Conservation (phyloP, 2,113 vertebrate genomes). For the Sylvietta virens region DNA sequence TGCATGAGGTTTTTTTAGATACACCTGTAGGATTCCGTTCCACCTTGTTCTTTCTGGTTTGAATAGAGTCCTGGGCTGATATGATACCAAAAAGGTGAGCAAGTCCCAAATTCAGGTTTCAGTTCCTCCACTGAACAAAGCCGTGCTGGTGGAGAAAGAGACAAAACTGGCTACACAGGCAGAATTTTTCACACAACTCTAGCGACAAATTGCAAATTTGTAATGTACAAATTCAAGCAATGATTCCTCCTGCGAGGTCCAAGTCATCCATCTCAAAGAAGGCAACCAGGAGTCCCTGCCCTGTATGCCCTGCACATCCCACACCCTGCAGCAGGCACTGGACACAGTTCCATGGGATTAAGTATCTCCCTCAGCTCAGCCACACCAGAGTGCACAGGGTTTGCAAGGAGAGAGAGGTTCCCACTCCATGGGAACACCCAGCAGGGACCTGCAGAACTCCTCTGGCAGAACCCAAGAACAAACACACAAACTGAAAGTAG, state of each 20-base stretch:
- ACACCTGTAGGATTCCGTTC: not conserved
- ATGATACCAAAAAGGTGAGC: not conserved
- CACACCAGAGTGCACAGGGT: not conserved
- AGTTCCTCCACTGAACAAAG: not conserved
- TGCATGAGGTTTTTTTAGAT: not conserved
- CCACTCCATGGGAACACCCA: not conserved
- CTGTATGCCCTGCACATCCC: not conserved
- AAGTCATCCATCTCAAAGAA: not conserved
- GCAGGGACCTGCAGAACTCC: not conserved
- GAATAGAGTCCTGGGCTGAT: not conserved
- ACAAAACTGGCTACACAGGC: not conserved
- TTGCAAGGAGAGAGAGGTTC: not conserved
- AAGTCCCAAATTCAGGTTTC: not conserved
- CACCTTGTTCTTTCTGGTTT: not conserved
- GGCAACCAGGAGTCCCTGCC: too few relatives aligned
- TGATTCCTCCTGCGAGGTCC: not conserved
- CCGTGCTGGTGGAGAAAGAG: not conserved
- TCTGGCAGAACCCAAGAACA: not conserved
- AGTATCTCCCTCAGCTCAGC: not conserved
- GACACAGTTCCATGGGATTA: not conserved
- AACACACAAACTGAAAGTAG: not conserved
- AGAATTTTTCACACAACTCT: not conserved
- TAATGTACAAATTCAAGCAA: not conserved
- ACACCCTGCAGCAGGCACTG: not conserved
- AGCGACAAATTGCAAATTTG: too few relatives aligned